Conservation (phyloP, 2,113 vertebrate species). For the Coracopsis vasa region DNA sequence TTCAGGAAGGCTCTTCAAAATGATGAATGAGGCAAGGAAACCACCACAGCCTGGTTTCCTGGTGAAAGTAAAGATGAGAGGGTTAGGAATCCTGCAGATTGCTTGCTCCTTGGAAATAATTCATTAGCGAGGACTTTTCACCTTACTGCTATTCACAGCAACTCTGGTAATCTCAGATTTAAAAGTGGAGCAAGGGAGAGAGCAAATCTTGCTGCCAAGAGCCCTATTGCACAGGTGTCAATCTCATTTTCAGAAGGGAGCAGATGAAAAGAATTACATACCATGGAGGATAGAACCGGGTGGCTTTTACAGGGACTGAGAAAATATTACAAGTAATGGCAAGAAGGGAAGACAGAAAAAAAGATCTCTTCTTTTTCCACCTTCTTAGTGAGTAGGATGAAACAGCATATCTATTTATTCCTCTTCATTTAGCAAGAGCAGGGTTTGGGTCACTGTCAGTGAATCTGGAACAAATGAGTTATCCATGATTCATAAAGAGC, state of each 20-base stretch:
- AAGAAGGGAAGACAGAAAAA: not conserved
- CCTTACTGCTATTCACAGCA: not conserved
- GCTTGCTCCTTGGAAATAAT: not conserved
- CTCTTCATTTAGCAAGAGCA: slow-evolving; percentile 9
- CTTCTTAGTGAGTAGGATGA: not conserved
- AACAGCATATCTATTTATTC: slow-evolving; percentile 26
- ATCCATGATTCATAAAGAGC: slow-evolving; percentile 33
- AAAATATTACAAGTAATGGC: not conserved
- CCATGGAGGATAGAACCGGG: not conserved
- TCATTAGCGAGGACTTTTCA: slow-evolving; percentile 16
- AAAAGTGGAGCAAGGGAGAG: not conserved
- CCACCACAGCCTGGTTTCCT: not conserved
- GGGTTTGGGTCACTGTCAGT: slow-evolving; percentile 2
- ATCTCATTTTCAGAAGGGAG: not conserved
- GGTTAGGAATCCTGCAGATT: not conserved
- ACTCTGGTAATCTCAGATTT: not conserved
- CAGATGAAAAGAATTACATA: not conserved
- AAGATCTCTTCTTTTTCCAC: not conserved
- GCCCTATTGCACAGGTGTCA: not conserved
- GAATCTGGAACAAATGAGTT: slow-evolving; percentile 19
- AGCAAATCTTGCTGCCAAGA: not conserved
- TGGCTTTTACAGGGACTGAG: not conserved
- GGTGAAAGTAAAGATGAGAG: not conserved
- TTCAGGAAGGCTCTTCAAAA: not conserved
- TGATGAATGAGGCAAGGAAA: not conserved